A percentile compares a stretch with the other conserved stretches of the same genome.
These are phyloP conservation scores for Promerops cafer DNA, from an alignment of 2,113 vertebrate species.

Conservation along the genomic window DNA sequence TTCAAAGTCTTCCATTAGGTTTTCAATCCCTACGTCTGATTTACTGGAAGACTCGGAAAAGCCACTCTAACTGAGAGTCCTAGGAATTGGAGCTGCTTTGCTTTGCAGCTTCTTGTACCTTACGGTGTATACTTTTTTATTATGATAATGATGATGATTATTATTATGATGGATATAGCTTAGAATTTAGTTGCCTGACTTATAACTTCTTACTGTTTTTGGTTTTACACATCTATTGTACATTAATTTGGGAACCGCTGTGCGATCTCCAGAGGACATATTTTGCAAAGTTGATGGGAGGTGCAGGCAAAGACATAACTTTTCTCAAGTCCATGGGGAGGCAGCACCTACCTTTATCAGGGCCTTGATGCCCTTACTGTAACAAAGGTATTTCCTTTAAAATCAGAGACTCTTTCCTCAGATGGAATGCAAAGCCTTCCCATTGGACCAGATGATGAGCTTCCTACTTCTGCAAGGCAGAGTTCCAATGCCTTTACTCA, in stretches of 20 bases:
- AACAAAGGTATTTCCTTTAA: neutral
- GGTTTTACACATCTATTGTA: constrained; percentile 40
- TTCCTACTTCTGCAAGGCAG: neutral
- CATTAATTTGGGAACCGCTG: constrained; percentile 26
- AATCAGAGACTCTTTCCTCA: neutral
- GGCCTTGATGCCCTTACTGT: neutral
- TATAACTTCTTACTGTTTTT: constrained; percentile 68
- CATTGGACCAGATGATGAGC: neutral
- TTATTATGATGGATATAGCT: constrained; percentile 68
- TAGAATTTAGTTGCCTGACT: constrained; percentile 71
- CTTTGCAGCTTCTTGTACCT: constrained; percentile 77
- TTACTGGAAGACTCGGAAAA: constrained; percentile 47
- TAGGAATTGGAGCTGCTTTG: constrained; percentile 68
- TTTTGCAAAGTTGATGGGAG: neutral
- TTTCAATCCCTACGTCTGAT: neutral
- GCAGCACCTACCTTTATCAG: neutral
- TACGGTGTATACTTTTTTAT: constrained; percentile 71
- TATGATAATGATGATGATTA: constrained; percentile 26
- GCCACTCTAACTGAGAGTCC: constrained; percentile 51
- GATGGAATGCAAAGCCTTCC: neutral
- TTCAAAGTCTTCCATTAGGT: constrained; percentile 41
- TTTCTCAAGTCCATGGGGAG: neutral
- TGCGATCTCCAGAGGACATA: constrained; percentile 26
- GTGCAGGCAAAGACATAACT: neutral
- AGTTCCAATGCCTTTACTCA: constrained; percentile 19